Percentiles rank a stretch among this genome's conserved stretches.
Conservation (phyloP, 1,140 invertebrate genomes). For the Mya arenaria region DNA sequence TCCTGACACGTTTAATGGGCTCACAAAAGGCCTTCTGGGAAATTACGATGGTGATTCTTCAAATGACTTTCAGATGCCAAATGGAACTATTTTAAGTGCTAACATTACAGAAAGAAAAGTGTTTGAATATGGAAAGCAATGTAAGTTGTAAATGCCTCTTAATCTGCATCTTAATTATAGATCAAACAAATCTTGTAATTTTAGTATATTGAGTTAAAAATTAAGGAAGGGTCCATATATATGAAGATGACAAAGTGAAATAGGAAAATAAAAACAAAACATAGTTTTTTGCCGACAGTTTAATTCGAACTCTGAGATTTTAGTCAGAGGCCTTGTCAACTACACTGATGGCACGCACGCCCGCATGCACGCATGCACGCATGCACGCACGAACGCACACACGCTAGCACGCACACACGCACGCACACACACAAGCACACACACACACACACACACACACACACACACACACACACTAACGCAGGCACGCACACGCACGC, state of each 20-base stretch:
- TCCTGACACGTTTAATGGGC: background rate
- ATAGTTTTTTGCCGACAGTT: too few relatives aligned
- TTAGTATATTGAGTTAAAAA: too few relatives aligned
- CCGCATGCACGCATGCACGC: background rate
- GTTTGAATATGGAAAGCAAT: conserved; percentile 15
- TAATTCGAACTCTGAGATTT: too few relatives aligned
- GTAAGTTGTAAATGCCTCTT: background rate
- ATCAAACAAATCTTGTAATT: too few relatives aligned
- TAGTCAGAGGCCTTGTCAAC: too few relatives aligned
- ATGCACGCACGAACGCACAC: background rate
- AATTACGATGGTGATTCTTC: conserved; percentile 29
- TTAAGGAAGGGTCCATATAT: too few relatives aligned
- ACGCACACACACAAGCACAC: background rate
- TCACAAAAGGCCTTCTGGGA: conserved; percentile 29
- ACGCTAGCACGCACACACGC: background rate
- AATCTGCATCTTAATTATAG: too few relatives aligned
- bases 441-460: background rate
- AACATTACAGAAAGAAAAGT: conserved; percentile 36
- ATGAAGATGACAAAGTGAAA: too few relatives aligned
- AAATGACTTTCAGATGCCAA: conserved; percentile 34
- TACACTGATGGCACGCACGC: background rate
- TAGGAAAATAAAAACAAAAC: too few relatives aligned
- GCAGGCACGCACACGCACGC: background rate
- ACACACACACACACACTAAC: background rate
- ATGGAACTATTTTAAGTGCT: conserved; percentile 7